These are phyloP conservation scores for Oncorhynchus gorbuscha DNA, from an alignment of 2,113 vertebrate genomes.

Conservation along the genomic window DNA sequence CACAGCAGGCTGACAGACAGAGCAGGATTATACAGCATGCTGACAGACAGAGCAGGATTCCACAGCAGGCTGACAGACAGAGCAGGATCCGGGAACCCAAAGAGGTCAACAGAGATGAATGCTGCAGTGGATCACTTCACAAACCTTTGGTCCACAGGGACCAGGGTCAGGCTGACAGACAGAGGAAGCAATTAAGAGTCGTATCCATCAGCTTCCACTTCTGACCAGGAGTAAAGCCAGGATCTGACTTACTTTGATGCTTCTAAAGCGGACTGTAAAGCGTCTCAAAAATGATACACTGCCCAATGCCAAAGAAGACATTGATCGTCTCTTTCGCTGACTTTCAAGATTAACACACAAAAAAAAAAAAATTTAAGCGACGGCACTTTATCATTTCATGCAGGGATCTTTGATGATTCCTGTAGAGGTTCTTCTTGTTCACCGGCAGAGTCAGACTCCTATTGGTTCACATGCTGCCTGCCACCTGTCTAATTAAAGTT, in stretches of 20 bases:
- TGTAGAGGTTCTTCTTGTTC: constrained; percentile 50
- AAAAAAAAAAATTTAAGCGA: constrained; percentile 19
- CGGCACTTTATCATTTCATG: neutral
- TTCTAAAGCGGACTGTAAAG: constrained; percentile 26
- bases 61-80: constrained; percentile 26
- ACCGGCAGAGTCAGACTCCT: constrained; percentile 32
- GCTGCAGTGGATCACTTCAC: constrained; percentile 63
- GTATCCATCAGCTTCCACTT: constrained; percentile 10
- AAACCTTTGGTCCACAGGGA: constrained; percentile 52
- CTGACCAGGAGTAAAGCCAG: constrained; percentile 24
- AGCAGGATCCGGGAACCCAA: constrained; percentile 33
- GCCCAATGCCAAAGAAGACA: constrained; percentile 5
- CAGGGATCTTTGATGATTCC: constrained; percentile 56
- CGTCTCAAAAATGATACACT: neutral
- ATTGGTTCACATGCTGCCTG: constrained; percentile 46
- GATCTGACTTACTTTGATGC: constrained; percentile 2
- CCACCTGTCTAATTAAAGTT: constrained; percentile 72
- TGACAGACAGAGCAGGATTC: no score
- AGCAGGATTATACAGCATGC: no score
- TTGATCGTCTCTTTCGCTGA: constrained; percentile 2
- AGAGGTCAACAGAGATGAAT: constrained; percentile 55
- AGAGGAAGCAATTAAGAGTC: constrained; percentile 28
- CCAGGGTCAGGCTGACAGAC: constrained; percentile 57
- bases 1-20: no score
- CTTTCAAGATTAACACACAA: constrained; percentile 21